Base-by-base conservation (phyloP, 1,140 invertebrate genomes). In the Drosophila leontia region DNA sequence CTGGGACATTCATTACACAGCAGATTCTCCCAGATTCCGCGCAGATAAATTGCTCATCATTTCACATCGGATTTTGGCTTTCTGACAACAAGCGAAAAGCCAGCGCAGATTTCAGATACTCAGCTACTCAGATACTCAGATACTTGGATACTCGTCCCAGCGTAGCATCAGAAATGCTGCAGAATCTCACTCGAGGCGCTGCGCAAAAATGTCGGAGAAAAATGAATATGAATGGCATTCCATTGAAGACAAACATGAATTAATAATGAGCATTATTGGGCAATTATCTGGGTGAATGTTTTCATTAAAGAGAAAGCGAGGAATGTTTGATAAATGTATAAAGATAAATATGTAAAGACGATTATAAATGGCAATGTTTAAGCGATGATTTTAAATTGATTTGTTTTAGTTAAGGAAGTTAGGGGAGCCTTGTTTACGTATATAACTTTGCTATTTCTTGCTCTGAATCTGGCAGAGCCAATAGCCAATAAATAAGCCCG, bases 21-120 rank as follows among this genome's bases (percentile, higher is more conserved):
- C 81, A 90, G 78, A 90, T 90, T 84, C 71, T 75, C 51, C 78
- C 74, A 90, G 85, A 88, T 88, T 90, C 77, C 61, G 69, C 51
- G 51, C 45, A 81, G 85, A 88, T 88, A 90, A 88, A 88, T 88
- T 85, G 85, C 85, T 90, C 88, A 90, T 90, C 85, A 88, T 88
- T 90, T 86, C 82, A 42, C 82, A 81, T 81, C 82, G 82, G 50
- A 51, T 85, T 85, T 80, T 68, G 63, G 75, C 74, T 77, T 78
- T 78, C 64, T 77, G 63, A 44, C 74, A 76, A 62, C 58, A 45
- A 64, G 61, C 68, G 37, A 23, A 34, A 61, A 60, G 53, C 53
- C 56, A 56, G 41, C 50, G 13, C 62, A 50, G 50, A 44, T 68
- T 77, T n/a, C 53, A 56, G 53, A 56, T n/a, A 35, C 51, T 53